Evolutionary conservation across 2,113 vertebrate genomes (phyloP), one percentile per base, ranked within the genome.

Genomic region (Cervus canadensis): DNA sequence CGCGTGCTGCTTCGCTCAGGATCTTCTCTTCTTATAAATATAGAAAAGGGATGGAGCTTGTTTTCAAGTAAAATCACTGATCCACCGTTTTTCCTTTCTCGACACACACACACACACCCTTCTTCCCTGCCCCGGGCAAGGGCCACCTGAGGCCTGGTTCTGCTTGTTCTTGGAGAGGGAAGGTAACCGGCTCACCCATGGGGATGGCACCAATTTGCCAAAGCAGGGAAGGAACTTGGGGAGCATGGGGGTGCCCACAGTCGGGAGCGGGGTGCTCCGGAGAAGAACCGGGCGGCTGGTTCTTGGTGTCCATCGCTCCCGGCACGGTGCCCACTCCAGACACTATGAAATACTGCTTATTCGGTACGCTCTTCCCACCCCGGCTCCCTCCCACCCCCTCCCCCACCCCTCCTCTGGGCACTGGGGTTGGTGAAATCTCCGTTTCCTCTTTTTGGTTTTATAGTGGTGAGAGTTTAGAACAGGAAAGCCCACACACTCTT

Each of bases 401-500:
- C 96, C 96, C 97, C 76, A 57, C 13, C 95, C 98, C 98, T 96
- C 92, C 92, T 98, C 98, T 98, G 99, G 99, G 99, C 98, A 98
- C 98, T 98, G 98, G 98, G 98, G 98, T 97, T 97, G 97, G 98
- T 98, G 98, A 98, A 95, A 99, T 98, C 98, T 98, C 95, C 96
- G 98, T 98, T 98, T 99, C 98, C 87, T 98, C 98, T 1, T 97
- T 97, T 99, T 99, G 99, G 99, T 99, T 99, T 99, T 98, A 98
- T 99, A 98, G 98, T 99, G 98, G 95, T 98, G 99, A 99, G 98
- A 98, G 99, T 99, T 99, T 99, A 99, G 98, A 99, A 99, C 98
- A 99, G 98, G 98, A 99, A 99, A 99, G 98, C 98, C 98, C 98
- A 99, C 98, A 98, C 98, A 99, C 99, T 99, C 99, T 99, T 99